Percentiles rank a stretch among this genome's conserved stretches.
Conservation (phyloP, 1,140 invertebrate species). For the Leptopilina boulardi region DNA sequence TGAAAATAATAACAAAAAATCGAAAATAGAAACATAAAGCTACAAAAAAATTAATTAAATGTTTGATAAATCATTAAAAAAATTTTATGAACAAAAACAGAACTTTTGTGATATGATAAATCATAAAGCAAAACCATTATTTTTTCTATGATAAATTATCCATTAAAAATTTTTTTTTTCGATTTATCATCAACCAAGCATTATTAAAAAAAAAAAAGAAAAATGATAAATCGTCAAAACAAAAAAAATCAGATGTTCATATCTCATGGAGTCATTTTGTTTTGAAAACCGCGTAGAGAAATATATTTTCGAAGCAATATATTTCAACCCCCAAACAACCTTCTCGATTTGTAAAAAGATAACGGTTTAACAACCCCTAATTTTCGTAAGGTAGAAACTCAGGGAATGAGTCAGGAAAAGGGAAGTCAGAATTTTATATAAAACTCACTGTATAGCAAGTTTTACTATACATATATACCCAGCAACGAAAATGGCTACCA, state of each 20-base stretch:
- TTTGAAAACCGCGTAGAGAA: background rate
- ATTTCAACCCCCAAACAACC: background rate
- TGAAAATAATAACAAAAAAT: too few species aligned
- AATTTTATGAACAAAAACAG: too few species aligned
- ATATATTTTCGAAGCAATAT: background rate
- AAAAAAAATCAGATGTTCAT: background rate
- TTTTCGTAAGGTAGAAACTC: background rate
- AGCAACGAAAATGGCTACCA: too few species aligned
- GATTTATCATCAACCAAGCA: too few species aligned
- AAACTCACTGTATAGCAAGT: conserved; percentile 5
- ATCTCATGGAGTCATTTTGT: background rate
- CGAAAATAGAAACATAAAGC: too few species aligned
- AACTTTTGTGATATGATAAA: too few species aligned
- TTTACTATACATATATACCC: too few species aligned
- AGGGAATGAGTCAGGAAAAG: background rate
- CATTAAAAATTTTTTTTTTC: too few species aligned
- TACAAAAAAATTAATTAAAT: too few species aligned
- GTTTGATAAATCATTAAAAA: too few species aligned
- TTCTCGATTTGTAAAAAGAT: background rate
- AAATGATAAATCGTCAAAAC: background rate
- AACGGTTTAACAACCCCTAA: conserved; percentile 18
- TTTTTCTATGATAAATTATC: too few species aligned
- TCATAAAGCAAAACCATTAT: too few species aligned
- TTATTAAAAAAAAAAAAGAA: background rate
- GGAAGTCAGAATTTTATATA: background rate